Percentiles rank a stretch among this genome's conserved stretches.
phyloP scores from a whole-genome alignment of 2,113 vertebrate genomes.

The Nestor notabilis region DNA sequence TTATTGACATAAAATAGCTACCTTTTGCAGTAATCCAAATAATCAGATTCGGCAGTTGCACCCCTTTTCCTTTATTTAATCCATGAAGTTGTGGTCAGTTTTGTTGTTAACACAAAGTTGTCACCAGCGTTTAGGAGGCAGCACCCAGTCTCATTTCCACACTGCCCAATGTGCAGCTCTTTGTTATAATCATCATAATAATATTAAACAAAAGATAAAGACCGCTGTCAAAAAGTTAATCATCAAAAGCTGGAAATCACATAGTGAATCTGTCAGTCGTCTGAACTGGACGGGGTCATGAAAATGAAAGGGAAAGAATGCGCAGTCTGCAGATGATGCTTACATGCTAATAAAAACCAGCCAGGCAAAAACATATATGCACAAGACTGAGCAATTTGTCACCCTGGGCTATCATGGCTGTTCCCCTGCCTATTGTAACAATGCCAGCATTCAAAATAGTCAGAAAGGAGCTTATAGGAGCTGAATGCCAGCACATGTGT shows the following conservation, averaged over 20 bases:
- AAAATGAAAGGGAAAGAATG: conserved; percentile 52
- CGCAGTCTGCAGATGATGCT: neutral
- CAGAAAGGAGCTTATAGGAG: conserved; percentile 66
- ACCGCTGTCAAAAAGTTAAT: neutral
- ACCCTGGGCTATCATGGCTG: conserved; percentile 68
- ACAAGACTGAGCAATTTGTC: conserved; percentile 69
- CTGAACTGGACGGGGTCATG: neutral
- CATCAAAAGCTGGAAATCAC: neutral
- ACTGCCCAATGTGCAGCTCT: neutral
- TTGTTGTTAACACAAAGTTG: neutral
- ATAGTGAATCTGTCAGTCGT: neutral
- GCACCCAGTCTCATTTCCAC: neutral
- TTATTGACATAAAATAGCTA: neutral
- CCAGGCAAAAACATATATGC: conserved; percentile 70
- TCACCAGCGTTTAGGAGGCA: neutral
- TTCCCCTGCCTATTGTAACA: conserved; percentile 68
- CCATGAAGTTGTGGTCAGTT: neutral
- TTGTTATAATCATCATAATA: neutral
- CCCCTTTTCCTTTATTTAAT: neutral
- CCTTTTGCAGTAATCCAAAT: neutral
- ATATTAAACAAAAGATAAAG: conserved; percentile 48
- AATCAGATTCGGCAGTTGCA: neutral
- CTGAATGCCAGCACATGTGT: conserved; percentile 73
- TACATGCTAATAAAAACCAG: conserved; percentile 67
- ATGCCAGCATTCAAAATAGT: conserved; percentile 72